A percentile compares a stretch with the other conserved stretches of the same genome.
Conservation (phyloP, 2,888 invertebrate species). For the Zonitis immaculata region DNA sequence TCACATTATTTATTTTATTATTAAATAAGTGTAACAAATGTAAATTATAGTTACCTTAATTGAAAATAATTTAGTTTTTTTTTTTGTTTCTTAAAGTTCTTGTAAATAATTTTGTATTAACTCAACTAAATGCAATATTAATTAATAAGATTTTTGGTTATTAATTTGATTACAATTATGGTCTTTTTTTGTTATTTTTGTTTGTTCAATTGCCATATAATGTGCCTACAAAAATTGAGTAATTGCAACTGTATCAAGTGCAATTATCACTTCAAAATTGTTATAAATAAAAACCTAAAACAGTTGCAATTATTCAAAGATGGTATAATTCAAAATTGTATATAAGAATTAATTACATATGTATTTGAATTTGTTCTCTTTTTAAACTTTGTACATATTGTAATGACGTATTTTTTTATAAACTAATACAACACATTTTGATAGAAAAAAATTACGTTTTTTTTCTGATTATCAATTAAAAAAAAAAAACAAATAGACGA, state of each 20-base stretch:
- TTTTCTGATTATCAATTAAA: constrained; percentile 2
- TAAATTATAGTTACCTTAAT: constrained; percentile 26
- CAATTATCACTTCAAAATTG: background rate
- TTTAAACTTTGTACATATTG: constrained; percentile 18
- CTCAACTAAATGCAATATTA: constrained; percentile 12
- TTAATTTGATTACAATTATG: too few relatives aligned
- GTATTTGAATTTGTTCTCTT: constrained; percentile 9
- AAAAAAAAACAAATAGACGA: background rate
- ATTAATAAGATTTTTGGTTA: background rate
- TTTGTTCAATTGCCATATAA: constrained; percentile 8
- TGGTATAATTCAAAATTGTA: constrained; percentile 3
- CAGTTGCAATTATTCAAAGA: constrained; percentile 5
- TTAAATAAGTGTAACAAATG: constrained; percentile 20
- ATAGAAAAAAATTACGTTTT: constrained; percentile 5
- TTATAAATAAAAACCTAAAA: background rate
- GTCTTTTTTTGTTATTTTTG: constrained; percentile 1
- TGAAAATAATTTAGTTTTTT: constrained; percentile 4
- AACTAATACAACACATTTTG: constrained; percentile 17
- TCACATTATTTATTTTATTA: constrained; percentile 17
- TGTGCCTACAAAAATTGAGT: constrained; percentile 4
- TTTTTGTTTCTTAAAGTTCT: too few relatives aligned
- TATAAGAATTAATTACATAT: constrained; percentile 6
- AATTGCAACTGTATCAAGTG: background rate
- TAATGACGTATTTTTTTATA: constrained; percentile 18
- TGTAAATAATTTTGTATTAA: constrained; percentile 1